Evolutionary conservation across 2,888 invertebrate species (phyloP).

Genomic region (Germaria angustata): DNA sequence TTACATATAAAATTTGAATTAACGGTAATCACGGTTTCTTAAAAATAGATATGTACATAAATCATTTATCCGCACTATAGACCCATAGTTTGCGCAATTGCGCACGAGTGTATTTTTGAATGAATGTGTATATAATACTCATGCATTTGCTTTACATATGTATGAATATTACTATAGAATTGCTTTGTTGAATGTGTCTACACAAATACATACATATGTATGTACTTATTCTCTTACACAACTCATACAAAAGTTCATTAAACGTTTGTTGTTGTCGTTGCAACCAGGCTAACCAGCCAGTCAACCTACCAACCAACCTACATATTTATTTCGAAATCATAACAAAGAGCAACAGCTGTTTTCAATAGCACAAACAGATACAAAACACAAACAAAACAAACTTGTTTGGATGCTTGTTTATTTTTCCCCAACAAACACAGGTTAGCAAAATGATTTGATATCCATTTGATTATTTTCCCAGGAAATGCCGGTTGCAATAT

Average conservation of each 20-base stretch:
- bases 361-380: conserved; percentile 10
- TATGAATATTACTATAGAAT: conserved; percentile 19
- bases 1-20: too few relatives aligned
- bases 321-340: conserved; percentile 49
- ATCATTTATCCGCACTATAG: too few relatives aligned
- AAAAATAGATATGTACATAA: too few relatives aligned
- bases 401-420: neutral
- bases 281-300: conserved; percentile 53
- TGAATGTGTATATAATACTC: neutral
- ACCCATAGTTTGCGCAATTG: too few relatives aligned
- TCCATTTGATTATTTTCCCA: neutral
- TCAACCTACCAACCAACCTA: conserved; percentile 43
- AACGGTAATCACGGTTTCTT: too few relatives aligned
- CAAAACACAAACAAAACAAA: conserved; percentile 30
- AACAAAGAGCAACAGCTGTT: conserved; percentile 64
- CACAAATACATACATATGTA: conserved; percentile 1
- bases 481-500: neutral
- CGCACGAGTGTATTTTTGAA: neutral
- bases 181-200: conserved; percentile 7
- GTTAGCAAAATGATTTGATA: neutral
- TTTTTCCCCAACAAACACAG: neutral
- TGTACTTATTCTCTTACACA: conserved; percentile 13
- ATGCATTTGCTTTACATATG: neutral
- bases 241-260: conserved; percentile 60
- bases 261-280: conserved; percentile 59